Base-by-base conservation (phyloP, 2,888 invertebrate species). In the Tenthredo scrophulariae region DNA sequence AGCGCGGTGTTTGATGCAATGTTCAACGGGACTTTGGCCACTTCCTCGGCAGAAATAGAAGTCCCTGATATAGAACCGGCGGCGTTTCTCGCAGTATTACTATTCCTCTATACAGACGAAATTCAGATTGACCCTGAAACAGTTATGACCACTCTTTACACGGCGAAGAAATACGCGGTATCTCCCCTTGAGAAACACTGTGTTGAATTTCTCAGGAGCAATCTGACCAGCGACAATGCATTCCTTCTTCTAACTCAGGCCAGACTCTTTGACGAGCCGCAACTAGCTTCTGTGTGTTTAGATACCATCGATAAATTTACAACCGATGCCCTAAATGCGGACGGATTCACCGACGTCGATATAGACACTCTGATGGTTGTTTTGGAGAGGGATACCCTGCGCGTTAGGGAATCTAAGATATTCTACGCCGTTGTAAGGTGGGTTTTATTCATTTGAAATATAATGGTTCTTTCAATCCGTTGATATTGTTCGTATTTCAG, bases 1-100 rank as follows among this genome's bases (percentile, higher is more conserved):
- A 97, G 97, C 90, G 97, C 97, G 0, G 97, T 98, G 1, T 98
- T 98, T 91, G 97, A 97, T 92, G 97, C 97, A 9, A 97, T 97
- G 96, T 97, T 98, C 90, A 97, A 97, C 91, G 97, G 97, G 46
- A 96, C 96, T 0, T 93, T 97, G 89, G 96, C 96, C 0, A 96
- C 96, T 0, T 94, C 95, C 85, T 95, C 96, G 79, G 95, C 96
- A 85, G 96, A 97, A 89, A 96, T 97, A 82, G 97, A 97, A 91
- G 94, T 97, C 80, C 97, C 97, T 0, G 97, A 98, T 92, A 97
- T 97, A 0, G 97, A 98, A 90, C 97, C 97, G 0, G 96, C 96
- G 9, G 97, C 97, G 0, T 97, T 98, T 91, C 93, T 97, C 70
- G 96, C 97, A 86, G 94, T 97, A 84, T 94, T 97, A 65, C 95